Evolutionary conservation across 1,140 invertebrate genomes (phyloP), one percentile per base, ranked within the genome.

Genomic region (Drosophila saltans): DNA sequence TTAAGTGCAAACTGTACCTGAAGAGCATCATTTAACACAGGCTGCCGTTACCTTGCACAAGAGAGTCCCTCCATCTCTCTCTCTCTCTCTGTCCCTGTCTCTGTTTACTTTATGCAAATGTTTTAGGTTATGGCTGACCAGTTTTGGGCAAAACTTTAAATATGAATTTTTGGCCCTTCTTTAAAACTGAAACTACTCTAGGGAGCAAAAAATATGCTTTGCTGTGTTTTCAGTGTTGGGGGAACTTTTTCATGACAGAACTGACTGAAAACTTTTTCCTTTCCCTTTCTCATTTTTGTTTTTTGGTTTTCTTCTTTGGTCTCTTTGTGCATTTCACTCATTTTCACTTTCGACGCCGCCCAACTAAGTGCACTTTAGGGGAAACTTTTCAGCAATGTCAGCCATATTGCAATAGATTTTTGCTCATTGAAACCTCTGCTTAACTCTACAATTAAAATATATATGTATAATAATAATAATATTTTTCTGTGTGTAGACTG

Each of bases 231-330:
- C 16, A 48, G 45, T 8, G 33, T 36, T 36, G 33, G 16, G 33
- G 16, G 69, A 73, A 69, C 40, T 77, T 81, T 65, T 11, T 52
- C 21, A 52, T 52, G 45, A 52, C 45, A 24, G 45, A 52, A 26
- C 45, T 52, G 45, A 52, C 21, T 52, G 48, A 4, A 81, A 81
- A 81, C 66, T 77, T 81, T 62, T 10, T n/a, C 30, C 16, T 24
- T 21, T 36, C 6, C 33, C 45, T 48, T 21, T 48, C 21, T 21
- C 45, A 16, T 21, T 48, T 8, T 48, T 48, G 45, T 8, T 45
- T 6, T n/a, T 16, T 16, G 16, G 16, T 16, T 16, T 16, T 16
- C 16, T 16, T 5, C 43, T 30, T 36, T 36, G 6, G 33, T 36
- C 33, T 36, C 33, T 64, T 55, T 61, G 73, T 66, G 64, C 70